Evolutionary conservation across 1,140 invertebrate genomes (phyloP), one percentile per base, ranked within the genome.

Genomic region (Drosophila fuyamai): DNA sequence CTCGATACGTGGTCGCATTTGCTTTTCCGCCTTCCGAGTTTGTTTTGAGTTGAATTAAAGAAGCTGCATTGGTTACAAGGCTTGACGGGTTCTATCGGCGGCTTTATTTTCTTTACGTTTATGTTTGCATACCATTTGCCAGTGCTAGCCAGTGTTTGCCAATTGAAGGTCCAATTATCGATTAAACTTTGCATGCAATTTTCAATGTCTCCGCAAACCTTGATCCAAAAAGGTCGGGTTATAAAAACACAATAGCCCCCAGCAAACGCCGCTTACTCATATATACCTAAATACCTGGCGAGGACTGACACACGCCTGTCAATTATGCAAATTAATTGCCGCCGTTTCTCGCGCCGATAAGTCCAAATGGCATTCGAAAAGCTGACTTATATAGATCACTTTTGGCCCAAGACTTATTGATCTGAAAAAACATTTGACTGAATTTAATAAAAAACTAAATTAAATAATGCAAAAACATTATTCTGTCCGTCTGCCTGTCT

Each of bases 161-260:
- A 50, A 50, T 57, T 76, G 74, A 90, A 90, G 86, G 86, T 68
- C 83, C 68, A 51, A 36, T 51, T 85, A 90, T 89, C 86, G 84
- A 89, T 89, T 88, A 83, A 88, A 89, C 84, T 89, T 89, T 89
- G 86, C 68, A 78, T 84, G 81, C 77, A 68, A 61, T 81, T 85
- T 90, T 90, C 84, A 85, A 84, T 88, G 86, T 90, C 85, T 73
- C 66, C 53, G 58, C 70, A 47, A 78, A 54, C 84, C 84, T 89
- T 90, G 81, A 88, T 84, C 84, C 58, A 88, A 80, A 90, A 71
- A 77, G 65, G 60, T 76, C 59, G 54, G 58, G 36, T 57, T 61
- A 66, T 36, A 75, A 77, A 68, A 73, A 71, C 58, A 43, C 57
- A 73, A 56, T 75, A 77, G 58, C 60, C 62, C 43, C 60, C 60